phyloP scores from a whole-genome alignment of 2,888 invertebrate genomes.

The Lycia hirtaria region DNA sequence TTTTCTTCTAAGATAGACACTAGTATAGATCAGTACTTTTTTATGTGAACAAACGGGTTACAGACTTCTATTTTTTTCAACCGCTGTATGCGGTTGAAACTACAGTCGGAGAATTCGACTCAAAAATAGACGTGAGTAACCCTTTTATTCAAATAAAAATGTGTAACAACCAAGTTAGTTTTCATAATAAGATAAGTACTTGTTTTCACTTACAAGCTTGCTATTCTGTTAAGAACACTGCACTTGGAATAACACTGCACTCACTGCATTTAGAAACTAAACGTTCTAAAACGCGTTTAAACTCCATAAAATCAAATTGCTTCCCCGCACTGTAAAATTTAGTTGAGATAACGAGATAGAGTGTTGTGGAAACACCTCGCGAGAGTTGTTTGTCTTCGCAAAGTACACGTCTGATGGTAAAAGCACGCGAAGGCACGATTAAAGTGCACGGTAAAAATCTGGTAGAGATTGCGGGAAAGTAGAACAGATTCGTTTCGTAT shows the following conservation, averaged over 20 bases:
- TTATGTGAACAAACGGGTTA: no score
- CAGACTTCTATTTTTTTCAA: no score
- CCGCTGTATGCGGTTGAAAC: no score
- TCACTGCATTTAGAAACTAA: not conserved
- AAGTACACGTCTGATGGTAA: constrained; percentile 45
- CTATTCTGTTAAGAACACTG: no score
- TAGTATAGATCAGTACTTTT: no score
- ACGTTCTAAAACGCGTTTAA: constrained; percentile 11
- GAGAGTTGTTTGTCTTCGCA: constrained; percentile 49
- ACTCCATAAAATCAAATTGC: constrained; percentile 29
- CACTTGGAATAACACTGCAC: no score
- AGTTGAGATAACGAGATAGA: constrained; percentile 43
- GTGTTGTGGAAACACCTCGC: constrained; percentile 43
- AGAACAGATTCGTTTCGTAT: constrained; percentile 14
- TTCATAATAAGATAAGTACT: not conserved
- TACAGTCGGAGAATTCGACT: no score
- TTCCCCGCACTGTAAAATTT: constrained; percentile 34
- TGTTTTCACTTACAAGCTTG: no score
- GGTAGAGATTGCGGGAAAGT: constrained; percentile 16
- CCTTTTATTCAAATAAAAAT: no score
- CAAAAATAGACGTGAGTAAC: no score
- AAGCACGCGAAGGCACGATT: constrained; percentile 50
- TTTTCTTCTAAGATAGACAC: no score
- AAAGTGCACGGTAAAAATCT: constrained; percentile 46
- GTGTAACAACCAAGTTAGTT: no score